Percentiles rank a stretch among this genome's conserved stretches.
phyloP scores from a whole-genome alignment of 2,113 vertebrate species.

The Abramis brama region DNA sequence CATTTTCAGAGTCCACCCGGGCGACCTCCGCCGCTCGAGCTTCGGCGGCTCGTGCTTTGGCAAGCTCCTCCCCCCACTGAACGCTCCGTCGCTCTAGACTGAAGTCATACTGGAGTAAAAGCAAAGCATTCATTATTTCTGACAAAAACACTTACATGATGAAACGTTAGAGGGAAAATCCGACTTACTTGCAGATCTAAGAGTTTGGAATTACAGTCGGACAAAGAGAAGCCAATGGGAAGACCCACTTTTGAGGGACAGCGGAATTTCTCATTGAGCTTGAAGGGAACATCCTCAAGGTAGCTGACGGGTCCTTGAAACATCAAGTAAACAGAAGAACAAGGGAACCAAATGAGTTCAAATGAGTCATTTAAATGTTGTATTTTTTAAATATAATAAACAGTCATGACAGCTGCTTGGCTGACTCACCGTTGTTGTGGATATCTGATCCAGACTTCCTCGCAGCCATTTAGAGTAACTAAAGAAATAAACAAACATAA shows the following conservation, averaged over 20 bases:
- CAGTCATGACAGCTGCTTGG: not conserved
- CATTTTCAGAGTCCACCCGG: constrained; percentile 56
- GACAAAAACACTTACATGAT: not conserved
- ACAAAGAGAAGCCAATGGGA: constrained; percentile 88
- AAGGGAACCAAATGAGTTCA: not conserved
- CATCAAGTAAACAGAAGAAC: constrained; percentile 34
- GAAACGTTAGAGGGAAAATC: constrained; percentile 2
- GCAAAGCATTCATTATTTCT: not conserved
- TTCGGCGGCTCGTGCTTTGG: constrained; percentile 80
- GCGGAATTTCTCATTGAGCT: constrained; percentile 94
- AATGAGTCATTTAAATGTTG: not conserved
- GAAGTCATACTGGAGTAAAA: constrained; percentile 89
- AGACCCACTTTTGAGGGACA: constrained; percentile 93
- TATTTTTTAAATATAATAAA: not conserved
- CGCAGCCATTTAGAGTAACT: constrained; percentile 96
- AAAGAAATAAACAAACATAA: constrained; percentile 57
- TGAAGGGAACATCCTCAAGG: constrained; percentile 97
- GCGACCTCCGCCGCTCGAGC: constrained; percentile 75
- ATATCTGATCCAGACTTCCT: constrained; percentile 92
- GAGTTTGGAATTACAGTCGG: constrained; percentile 82
- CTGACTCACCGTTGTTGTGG: constrained; percentile 86
- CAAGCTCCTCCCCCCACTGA: constrained; percentile 86
- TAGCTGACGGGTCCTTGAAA: constrained; percentile 90
- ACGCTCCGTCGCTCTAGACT: constrained; percentile 88
- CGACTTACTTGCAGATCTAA: constrained; percentile 82